Conservation (phyloP, 64 coral and sea anemone genomes). For the Montipora efflorescens region DNA sequence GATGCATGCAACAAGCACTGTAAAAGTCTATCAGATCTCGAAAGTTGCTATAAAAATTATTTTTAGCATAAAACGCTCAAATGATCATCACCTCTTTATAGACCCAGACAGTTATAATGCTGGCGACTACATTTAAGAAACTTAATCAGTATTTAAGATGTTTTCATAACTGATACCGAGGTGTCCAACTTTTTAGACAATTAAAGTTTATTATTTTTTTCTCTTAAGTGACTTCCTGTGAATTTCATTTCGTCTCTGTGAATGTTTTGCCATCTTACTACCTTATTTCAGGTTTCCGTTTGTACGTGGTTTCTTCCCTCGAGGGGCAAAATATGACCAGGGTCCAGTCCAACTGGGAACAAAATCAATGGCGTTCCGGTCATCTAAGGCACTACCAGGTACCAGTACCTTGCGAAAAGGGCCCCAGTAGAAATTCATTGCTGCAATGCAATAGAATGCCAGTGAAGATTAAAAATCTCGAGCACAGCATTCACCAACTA, state of each 20-base stretch:
- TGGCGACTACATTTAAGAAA: not conserved
- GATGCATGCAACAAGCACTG: too few relatives aligned
- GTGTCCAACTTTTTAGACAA: not conserved
- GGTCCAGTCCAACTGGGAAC: constrained; percentile 40
- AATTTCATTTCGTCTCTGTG: not conserved
- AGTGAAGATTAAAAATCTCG: constrained; percentile 6
- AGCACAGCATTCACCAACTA: constrained; percentile 4
- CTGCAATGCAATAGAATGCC: constrained; percentile 49
- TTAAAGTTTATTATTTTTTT: not conserved
- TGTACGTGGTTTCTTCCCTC: not conserved
- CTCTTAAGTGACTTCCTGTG: not conserved
- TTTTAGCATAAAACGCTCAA: not conserved
- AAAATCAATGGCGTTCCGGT: constrained; percentile 26
- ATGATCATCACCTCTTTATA: not conserved
- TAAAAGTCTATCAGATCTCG: too few relatives aligned
- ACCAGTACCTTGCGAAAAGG: constrained; percentile 22
- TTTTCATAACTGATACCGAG: not conserved
- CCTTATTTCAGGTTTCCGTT: not conserved
- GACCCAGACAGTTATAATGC: not conserved
- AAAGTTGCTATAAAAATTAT: not conserved
- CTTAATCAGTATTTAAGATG: not conserved
- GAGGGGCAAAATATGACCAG: not conserved
- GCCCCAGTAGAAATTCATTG: constrained; percentile 39
- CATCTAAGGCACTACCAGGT: constrained; percentile 25
- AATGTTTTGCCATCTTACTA: not conserved